Conservation (phyloP, 2,888 invertebrate species). For the Aphrophora alni region DNA sequence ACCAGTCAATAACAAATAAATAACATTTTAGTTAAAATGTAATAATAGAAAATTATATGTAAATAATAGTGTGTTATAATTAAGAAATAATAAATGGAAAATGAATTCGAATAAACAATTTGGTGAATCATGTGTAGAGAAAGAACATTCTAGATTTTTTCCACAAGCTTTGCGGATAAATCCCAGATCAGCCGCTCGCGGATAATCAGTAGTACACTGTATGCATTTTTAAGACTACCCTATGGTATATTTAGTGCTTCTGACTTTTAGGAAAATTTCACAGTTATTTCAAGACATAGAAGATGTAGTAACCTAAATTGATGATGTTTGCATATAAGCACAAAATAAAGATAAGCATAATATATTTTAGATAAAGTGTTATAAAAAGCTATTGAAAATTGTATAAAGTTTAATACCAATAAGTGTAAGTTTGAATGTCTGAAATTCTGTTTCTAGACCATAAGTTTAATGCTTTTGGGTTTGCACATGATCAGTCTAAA, state of each 20-base stretch:
- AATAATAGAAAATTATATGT: too few relatives aligned
- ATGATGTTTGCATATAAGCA: constrained; percentile 38
- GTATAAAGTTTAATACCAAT: constrained; percentile 31
- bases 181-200: too few relatives aligned
- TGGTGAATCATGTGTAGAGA: too few relatives aligned
- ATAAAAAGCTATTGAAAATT: constrained; percentile 30
- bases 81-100: too few relatives aligned
- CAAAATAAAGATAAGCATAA: constrained; percentile 36
- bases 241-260: constrained; percentile 24
- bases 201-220: background rate
- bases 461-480: constrained; percentile 10
- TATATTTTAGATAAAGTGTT: constrained; percentile 38
- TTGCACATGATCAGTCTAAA: constrained; percentile 24
- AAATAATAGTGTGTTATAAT: too few relatives aligned
- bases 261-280: background rate
- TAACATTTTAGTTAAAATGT: too few relatives aligned
- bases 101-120: too few relatives aligned
- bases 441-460: constrained; percentile 33
- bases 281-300: constrained; percentile 38
- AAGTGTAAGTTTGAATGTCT: constrained; percentile 29
- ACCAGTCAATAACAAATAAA: too few relatives aligned
- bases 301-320: constrained; percentile 43
- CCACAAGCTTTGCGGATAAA: too few relatives aligned
- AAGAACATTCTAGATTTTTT: too few relatives aligned
- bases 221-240: constrained; percentile 26